These are phyloP conservation scores for Cryptomyrus ogoouensis DNA, from an alignment of 2,113 vertebrate species.

Conservation along the genomic window DNA sequence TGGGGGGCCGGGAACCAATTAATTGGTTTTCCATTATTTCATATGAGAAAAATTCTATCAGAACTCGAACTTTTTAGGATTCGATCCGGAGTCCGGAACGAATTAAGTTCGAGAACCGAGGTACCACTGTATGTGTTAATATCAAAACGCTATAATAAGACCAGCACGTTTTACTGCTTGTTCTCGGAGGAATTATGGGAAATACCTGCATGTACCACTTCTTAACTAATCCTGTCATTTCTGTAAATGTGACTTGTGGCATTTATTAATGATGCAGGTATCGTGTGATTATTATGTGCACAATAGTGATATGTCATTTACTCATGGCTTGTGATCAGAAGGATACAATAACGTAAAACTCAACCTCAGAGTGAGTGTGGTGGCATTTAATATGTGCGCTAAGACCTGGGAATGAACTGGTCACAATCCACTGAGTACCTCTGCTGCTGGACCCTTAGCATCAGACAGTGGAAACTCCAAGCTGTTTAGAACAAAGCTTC, in stretches of 20 bases:
- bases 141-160: not conserved
- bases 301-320: not conserved
- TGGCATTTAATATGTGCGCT: not conserved
- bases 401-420: not conserved
- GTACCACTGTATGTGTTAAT: not conserved
- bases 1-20: no score
- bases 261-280: not conserved
- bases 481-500: not conserved
- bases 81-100: no score
- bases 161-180: not conserved
- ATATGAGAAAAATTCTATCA: no score
- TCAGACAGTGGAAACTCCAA: not conserved
- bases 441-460: not conserved
- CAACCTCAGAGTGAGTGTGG: not conserved
- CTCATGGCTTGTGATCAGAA: not conserved
- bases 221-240: not conserved
- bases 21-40: no score
- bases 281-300: not conserved
- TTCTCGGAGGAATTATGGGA: not conserved
- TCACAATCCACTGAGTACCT: not conserved
- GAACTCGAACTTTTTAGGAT: no score
- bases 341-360: not conserved
- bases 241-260: not conserved
- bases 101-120: no score
- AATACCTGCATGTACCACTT: not conserved